These are phyloP conservation scores for Bufo bufo DNA, from an alignment of 2,113 vertebrate genomes.

Conservation along the genomic window DNA sequence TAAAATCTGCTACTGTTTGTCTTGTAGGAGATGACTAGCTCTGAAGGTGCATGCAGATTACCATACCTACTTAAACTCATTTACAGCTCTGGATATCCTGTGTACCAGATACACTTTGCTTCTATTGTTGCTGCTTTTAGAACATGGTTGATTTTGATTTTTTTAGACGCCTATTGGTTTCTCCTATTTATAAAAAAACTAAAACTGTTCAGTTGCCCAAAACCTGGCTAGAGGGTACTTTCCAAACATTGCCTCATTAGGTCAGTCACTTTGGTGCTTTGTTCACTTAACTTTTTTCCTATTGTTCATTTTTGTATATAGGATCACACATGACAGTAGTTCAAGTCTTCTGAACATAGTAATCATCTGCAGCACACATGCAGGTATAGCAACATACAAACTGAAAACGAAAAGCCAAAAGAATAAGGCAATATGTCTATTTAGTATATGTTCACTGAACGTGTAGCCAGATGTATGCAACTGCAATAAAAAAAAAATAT, in stretches of 20 bases:
- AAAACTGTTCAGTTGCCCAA: neutral
- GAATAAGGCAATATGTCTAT: no score
- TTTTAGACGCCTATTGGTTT: neutral
- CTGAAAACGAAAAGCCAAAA: no score
- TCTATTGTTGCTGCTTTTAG: neutral
- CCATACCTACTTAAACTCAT: constrained; percentile 22
- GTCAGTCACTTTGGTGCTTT: neutral
- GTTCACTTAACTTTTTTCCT: neutral
- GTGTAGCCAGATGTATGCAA: no score
- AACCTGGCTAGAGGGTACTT: neutral
- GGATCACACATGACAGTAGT: neutral
- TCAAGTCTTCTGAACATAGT: neutral
- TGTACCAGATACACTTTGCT: neutral
- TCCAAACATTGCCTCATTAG: neutral
- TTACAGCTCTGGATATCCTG: neutral
- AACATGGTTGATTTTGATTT: neutral
- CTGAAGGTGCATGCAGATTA: constrained; percentile 8
- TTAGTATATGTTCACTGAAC: no score
- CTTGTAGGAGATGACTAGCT: neutral
- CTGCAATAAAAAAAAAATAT: no score
- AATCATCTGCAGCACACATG: neutral
- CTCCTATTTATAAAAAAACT: neutral
- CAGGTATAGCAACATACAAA: no score
- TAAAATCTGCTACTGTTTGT: constrained; percentile 21
- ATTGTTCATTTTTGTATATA: neutral